A percentile compares a stretch with the other conserved stretches of the same genome.
Conservation (phyloP, 2,113 vertebrate genomes). For the Malurus cyaneus region DNA sequence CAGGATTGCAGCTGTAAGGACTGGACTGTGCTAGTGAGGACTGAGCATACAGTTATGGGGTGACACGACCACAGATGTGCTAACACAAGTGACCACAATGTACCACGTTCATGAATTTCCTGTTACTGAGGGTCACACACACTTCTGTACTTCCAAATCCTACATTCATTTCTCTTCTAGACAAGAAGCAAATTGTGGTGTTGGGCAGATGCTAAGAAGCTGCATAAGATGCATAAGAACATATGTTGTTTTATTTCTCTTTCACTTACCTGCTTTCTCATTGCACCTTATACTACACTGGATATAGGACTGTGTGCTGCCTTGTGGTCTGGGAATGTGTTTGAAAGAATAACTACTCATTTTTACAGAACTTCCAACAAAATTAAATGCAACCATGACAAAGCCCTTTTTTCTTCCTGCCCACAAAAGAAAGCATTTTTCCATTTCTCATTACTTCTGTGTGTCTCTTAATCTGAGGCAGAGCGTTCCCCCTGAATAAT, state of each 20-base stretch:
- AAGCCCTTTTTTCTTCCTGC: neutral
- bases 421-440: neutral
- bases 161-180: neutral
- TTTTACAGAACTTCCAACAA: neutral
- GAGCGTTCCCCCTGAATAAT: neutral
- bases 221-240: too few relatives aligned
- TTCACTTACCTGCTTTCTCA: neutral
- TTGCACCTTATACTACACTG: neutral
- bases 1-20: neutral
- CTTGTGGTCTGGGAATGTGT: neutral
- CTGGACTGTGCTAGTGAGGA: neutral
- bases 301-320: neutral
- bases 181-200: neutral
- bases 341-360: neutral
- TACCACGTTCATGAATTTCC: rapidly evolving
- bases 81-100: neutral
- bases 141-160: neutral
- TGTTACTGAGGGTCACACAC: neutral
- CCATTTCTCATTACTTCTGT: neutral
- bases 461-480: neutral
- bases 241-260: neutral
- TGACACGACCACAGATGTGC: neutral
- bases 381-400: neutral
- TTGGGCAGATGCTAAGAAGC: neutral
- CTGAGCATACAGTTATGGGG: neutral